Percentiles rank a stretch among this genome's conserved stretches.
These are phyloP conservation scores for Chiroxiphia lanceolata DNA, from an alignment of 2,797 vertebrate genomes.

Conservation along the genomic window DNA sequence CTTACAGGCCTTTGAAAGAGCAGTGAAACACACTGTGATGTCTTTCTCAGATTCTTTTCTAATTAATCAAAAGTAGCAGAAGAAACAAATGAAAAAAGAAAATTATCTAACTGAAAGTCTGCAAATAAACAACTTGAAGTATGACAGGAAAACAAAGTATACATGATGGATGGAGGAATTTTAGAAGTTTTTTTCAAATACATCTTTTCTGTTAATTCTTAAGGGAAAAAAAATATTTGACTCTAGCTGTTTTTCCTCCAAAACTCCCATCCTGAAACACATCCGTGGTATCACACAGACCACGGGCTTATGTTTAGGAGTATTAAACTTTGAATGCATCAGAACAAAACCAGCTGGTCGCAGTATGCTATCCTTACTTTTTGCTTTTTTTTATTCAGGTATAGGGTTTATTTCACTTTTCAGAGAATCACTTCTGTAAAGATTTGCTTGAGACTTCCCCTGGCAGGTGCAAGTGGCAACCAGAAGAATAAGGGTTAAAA, in stretches of 20 bases:
- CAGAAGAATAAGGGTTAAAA: background rate
- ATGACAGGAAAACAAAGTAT: background rate
- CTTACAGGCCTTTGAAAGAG: background rate
- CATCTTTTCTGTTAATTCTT: background rate
- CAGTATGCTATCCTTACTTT: background rate
- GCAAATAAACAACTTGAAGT: background rate
- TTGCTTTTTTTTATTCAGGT: background rate
- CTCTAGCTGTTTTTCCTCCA: accelerated
- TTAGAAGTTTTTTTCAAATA: background rate
- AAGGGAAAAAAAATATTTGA: background rate
- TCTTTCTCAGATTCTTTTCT: background rate
- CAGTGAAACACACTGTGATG: background rate
- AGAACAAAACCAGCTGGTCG: background rate
- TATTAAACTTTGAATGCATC: background rate
- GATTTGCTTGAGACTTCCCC: background rate
- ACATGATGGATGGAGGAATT: background rate
- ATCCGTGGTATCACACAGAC: background rate
- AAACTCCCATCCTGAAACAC: background rate
- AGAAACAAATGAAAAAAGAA: background rate
- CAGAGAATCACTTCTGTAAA: background rate
- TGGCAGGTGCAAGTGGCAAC: background rate
- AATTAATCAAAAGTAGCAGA: background rate
- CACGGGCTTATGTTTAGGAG: background rate
- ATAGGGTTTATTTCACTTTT: background rate
- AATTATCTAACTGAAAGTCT: background rate